Base-by-base conservation (phyloP, 1,140 invertebrate genomes). In the Drosophila nikananu region DNA sequence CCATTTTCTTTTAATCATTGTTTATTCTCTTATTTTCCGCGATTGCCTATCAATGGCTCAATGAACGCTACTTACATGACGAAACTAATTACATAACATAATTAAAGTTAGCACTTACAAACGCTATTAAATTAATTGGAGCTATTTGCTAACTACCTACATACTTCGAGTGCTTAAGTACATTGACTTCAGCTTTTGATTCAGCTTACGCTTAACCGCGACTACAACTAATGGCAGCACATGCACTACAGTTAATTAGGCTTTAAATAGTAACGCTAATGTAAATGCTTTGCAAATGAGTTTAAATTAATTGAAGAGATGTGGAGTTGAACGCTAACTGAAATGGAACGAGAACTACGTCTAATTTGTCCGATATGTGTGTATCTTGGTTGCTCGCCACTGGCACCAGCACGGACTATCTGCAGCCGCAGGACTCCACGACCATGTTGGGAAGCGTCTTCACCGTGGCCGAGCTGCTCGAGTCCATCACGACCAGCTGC, bases 371-470 rank as follows among this genome's bases (percentile, higher is more conserved):
- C 65, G 65, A 68, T 83, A 62, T 70, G 63, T 68, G 57, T 30
- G 37, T 25, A 32, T 42, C 21, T 54, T 77, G 52, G 21, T 44
- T 44, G 32, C 10, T 41, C 5, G 32, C 17, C 32, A 12, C 25
- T 2, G n/a, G n/a, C 27, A 32, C 60, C 17, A 25, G 35, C 6
- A 27, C 17, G 30, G 49, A 90, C 95, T 93, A 97, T 95, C 96
- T 96, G 91, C 97, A 97, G 41, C 96, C 96, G 90, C 96, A 97
- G 4, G 96, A 95, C 80, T 97, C 96, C 3, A 97, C 96, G 21
- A 97, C 95, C 96, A 97, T 97, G 80, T 97, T 97, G 1, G 96
- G 96, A 54, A 97, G 91, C 25, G 95, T 96, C 87, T 96, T 97
- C 75, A 96, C 95, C 39, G 96, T 96, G 58, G 96, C 94, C 27